Evolutionary conservation across 2,113 vertebrate genomes (phyloP), one percentile per base, ranked within the genome.

Genomic region (Gymnocephalus cernua): DNA sequence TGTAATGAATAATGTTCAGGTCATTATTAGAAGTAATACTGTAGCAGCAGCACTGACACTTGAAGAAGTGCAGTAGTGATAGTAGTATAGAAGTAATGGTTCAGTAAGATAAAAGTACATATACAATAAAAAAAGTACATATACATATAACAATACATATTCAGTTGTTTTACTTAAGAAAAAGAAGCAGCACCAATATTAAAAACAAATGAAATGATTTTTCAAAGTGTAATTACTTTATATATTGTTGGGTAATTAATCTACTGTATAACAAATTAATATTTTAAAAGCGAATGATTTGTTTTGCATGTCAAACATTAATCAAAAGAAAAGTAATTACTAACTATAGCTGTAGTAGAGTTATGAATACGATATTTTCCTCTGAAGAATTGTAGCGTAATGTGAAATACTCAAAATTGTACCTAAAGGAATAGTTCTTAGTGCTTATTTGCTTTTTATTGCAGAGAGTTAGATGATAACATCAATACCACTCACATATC

Each of bases 171-270:
- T 38, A 38, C 8, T 10, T 38, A 38, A 38, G 38, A 38, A 38
- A 32, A 38, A 38, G 38, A 38, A 9, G 38, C 38, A 38, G 38
- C 38, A 38, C 38, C 2, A 10, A 9, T 38, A 38, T 38, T 32
- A 38, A 38, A 38, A 38, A 38, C 38, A 38, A 38, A 9, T 38
- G 9, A 38, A 9, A 10, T 9, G 35, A 38, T 38, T 38, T 35
- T 35, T 8, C 35, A 35, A 35, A 38, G 38, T 80, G 65, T 38
- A 50, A 48, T 56, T 70, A 41, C 6, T 70, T 50, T 64, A 35
- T 25, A 21, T 61, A 25, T 18, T 35, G 47, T 51, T 61, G 18
- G 19, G 21, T 47, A 47, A 69, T 75, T 53, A 54, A 44, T 65
- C 50, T 57, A 38, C 9, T 38, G 38, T 9, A 27, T 48, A 23